Evolutionary conservation across 2,888 invertebrate species (phyloP).

Genomic region (Macrophya alboannulata): DNA sequence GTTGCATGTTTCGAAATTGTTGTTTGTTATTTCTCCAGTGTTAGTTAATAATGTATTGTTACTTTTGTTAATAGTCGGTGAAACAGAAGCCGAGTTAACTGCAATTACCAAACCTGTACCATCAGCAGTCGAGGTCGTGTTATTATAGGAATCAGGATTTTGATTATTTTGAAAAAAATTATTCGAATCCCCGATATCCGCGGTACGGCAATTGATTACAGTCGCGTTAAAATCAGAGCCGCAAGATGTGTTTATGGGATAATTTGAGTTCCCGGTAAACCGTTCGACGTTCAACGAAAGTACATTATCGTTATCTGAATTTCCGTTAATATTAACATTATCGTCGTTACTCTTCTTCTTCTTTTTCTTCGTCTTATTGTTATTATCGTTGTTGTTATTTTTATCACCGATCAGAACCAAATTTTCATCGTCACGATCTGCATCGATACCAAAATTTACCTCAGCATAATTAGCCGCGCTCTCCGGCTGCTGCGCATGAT

Average conservation of each 20-base stretch:
- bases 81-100: conserved; percentile 65
- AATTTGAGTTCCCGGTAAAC: neutral
- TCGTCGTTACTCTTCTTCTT: conserved; percentile 42
- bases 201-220: neutral
- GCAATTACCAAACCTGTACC: neutral
- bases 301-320: neutral
- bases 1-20: neutral
- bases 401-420: conserved; percentile 58
- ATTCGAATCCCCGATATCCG: neutral
- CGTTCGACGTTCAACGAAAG: neutral
- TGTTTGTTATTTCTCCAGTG: conserved; percentile 71
- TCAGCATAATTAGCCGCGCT: conserved; percentile 64
- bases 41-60: conserved; percentile 69
- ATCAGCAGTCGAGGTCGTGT: neutral
- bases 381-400: conserved; percentile 34
- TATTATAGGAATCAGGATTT: neutral
- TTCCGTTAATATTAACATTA: neutral
- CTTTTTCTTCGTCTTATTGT: conserved; percentile 55
- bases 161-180: neutral
- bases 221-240: neutral
- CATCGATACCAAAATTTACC: conserved; percentile 66
- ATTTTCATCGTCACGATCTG: conserved; percentile 61
- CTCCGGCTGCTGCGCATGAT: conserved; percentile 69
- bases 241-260: neutral
- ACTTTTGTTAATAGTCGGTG: conserved; percentile 72